A percentile compares a stretch with the other conserved stretches of the same genome.
Evolutionary conservation across 2,797 vertebrate species (phyloP).

Genomic region (Rallus crepitans): DNA sequence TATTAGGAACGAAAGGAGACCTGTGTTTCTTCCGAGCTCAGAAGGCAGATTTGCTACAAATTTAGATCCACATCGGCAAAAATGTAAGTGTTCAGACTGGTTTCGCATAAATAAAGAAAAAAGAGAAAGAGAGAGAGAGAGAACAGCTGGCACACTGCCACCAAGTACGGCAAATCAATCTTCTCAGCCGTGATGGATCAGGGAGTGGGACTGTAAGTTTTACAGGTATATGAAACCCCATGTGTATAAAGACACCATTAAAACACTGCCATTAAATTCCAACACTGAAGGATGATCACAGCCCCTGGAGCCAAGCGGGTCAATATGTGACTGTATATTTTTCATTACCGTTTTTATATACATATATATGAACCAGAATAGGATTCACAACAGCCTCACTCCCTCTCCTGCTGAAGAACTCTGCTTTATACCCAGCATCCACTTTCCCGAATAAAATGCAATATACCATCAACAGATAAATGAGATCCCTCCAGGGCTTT

Average conservation of each 20-base stretch:
- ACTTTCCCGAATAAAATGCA: constrained; percentile 55
- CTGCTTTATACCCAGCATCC: constrained; percentile 33
- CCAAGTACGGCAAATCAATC: constrained; percentile 54
- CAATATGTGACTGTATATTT: constrained; percentile 62
- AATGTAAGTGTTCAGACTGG: not conserved
- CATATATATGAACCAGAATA: constrained; percentile 15
- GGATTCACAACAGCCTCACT: not conserved
- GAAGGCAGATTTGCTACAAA: not conserved
- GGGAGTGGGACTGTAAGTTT: constrained; percentile 62
- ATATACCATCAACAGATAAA: constrained; percentile 53
- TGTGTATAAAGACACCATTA: constrained; percentile 57
- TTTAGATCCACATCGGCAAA: not conserved
- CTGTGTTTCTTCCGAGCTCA: not conserved
- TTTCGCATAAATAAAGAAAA: constrained; percentile 35
- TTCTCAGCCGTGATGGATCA: constrained; percentile 63
- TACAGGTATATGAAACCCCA: constrained; percentile 57
- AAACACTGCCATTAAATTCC: constrained; percentile 66
- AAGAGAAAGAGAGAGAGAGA: not conserved
- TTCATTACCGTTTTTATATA: constrained; percentile 48
- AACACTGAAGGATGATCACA: constrained; percentile 29
- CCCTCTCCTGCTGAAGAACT: constrained; percentile 3
- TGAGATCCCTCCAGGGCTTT: constrained; percentile 55
- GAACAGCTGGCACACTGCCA: not conserved
- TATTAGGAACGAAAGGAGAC: not conserved
- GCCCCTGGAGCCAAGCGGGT: constrained; percentile 43